Evolutionary conservation across 92 coral and sea anemone genomes (phyloP).

Genomic region (Siderastrea radians): DNA sequence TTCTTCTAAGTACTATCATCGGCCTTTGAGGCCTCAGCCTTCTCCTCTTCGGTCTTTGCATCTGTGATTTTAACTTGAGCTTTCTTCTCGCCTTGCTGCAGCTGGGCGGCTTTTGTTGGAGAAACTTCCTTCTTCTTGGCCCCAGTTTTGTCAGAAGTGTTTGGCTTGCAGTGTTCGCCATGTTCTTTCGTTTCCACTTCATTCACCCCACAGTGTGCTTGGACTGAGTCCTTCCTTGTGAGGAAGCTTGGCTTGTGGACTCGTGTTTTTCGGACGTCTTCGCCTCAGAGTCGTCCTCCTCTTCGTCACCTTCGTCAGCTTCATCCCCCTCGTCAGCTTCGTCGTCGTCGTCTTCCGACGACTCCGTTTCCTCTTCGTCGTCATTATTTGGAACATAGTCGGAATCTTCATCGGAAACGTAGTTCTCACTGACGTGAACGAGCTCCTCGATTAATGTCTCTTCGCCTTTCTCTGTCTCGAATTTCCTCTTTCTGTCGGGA

Average conservation of each 20-base stretch:
- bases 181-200: neutral
- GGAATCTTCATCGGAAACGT: conserved; percentile 91
- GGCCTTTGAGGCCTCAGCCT: neutral
- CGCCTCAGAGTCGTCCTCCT: neutral
- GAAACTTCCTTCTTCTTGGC: neutral
- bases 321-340: neutral
- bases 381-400: conserved; percentile 79
- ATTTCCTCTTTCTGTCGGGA: conserved; percentile 87
- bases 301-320: conserved; percentile 10
- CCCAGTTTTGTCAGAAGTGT: neutral
- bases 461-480: conserved; percentile 66
- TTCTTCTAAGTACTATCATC: neutral
- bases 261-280: neutral
- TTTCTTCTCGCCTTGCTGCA: neutral
- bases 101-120: neutral
- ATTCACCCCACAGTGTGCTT: too few species aligned
- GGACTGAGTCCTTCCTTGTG: neutral
- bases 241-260: neutral
- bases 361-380: conserved; percentile 48
- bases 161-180: neutral
- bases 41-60: neutral
- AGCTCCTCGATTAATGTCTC: conserved; percentile 61
- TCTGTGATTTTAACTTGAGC: neutral
- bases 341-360: conserved; percentile 32
- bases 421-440: conserved; percentile 64